Conservation (phyloP, 2,797 vertebrate genomes). For the Rallus crepitans region DNA sequence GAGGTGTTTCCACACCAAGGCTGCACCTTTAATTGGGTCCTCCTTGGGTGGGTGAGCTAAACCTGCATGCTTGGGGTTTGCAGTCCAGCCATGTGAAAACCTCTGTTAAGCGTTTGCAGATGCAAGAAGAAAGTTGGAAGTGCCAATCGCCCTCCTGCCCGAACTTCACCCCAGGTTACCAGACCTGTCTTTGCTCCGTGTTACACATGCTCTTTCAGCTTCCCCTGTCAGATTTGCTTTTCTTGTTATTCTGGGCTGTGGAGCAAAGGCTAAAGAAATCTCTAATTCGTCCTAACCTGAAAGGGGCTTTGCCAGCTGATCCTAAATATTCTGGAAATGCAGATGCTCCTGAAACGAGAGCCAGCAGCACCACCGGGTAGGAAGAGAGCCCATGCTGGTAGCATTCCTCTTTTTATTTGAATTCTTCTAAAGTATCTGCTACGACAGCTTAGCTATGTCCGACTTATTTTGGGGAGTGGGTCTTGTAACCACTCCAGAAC, state of each 20-base stretch:
- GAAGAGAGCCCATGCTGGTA: background rate
- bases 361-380: background rate
- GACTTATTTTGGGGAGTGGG: background rate
- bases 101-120: background rate
- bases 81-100: background rate
- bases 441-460: fast-evolving
- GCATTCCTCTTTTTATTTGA: background rate
- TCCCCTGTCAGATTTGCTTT: background rate
- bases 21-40: background rate
- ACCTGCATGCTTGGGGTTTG: fast-evolving
- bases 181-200: background rate
- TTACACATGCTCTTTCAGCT: background rate
- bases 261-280: background rate
- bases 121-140: background rate
- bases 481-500: background rate
- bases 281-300: background rate
- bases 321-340: background rate
- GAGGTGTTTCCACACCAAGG: background rate
- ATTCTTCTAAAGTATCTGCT: background rate
- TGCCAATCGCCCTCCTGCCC: background rate
- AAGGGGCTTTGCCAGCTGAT: background rate
- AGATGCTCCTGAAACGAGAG: background rate
- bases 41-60: background rate
- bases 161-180: background rate
- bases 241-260: background rate